Percentiles rank a stretch among this genome's conserved stretches.
These are phyloP conservation scores for Drosophila lacicola DNA, from an alignment of 2,888 invertebrate genomes.

Conservation along the genomic window DNA sequence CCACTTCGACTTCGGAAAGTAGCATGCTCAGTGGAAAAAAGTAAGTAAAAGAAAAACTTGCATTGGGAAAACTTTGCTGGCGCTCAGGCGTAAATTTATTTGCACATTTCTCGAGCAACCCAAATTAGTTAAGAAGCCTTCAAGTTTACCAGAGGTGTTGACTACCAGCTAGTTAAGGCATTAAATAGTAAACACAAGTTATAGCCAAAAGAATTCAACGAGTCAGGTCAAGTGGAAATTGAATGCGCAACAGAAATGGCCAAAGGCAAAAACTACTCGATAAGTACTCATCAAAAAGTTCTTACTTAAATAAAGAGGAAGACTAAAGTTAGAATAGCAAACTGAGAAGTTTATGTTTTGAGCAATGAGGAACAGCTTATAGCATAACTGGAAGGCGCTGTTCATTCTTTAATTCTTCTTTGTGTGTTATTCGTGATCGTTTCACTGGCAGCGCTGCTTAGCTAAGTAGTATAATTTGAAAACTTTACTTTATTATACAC, in stretches of 20 bases:
- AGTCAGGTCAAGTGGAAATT: conserved; percentile 13
- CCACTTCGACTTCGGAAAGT: conserved; percentile 15
- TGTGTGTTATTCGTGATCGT: background rate
- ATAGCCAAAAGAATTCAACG: background rate
- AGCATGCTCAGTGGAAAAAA: background rate
- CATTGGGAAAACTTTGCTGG: conserved; percentile 41
- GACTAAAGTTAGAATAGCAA: background rate
- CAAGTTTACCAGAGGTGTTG: conserved; percentile 58
- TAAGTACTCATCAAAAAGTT: conserved; percentile 2
- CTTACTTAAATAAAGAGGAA: background rate
- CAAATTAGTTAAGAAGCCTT: conserved; percentile 64
- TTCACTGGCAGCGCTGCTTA: background rate
- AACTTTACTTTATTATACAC: background rate
- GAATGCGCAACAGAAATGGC: background rate
- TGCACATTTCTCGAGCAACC: conserved; percentile 58
- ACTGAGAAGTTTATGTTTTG: background rate
- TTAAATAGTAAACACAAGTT: conserved; percentile 60
- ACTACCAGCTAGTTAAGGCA: conserved; percentile 63
- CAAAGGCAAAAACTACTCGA: background rate
- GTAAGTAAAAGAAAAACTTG: conserved; percentile 22
- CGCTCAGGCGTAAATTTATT: conserved; percentile 52
- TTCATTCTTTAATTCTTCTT: background rate
- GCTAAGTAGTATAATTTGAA: too few relatives aligned
- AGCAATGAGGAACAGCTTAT: background rate
- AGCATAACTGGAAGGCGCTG: background rate